These are phyloP conservation scores for Bettongia penicillata DNA, from an alignment of 2,113 vertebrate genomes.

Conservation along the genomic window DNA sequence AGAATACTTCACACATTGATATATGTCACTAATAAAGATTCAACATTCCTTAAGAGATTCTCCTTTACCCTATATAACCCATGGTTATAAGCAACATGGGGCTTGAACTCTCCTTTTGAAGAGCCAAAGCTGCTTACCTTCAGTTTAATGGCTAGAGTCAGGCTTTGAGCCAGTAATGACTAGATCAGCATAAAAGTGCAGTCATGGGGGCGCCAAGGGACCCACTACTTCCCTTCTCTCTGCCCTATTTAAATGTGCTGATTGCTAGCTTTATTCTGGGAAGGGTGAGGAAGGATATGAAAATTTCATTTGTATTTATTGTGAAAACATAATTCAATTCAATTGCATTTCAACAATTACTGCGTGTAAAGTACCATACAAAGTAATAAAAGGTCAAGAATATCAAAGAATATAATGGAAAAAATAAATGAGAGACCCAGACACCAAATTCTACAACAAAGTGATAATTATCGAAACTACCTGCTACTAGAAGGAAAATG, in stretches of 20 bases:
- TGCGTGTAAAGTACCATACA: background rate
- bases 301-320: background rate
- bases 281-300: background rate
- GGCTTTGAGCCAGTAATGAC: background rate
- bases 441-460: background rate
- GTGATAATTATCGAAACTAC: background rate
- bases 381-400: background rate
- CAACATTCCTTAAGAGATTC: background rate
- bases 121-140: background rate
- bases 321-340: background rate
- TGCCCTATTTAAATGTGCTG: slow-evolving; percentile 4
- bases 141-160: background rate
- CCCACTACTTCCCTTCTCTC: background rate
- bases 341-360: background rate
- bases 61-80: background rate
- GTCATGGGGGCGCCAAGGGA: background rate
- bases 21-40: background rate
- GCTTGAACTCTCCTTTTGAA: background rate
- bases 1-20: background rate
- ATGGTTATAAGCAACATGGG: background rate
- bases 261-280: background rate
- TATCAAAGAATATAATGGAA: background rate
- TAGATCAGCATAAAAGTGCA: background rate
- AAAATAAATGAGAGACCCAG: background rate
- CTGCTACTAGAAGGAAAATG: background rate